Evolutionary conservation across 2,888 invertebrate genomes (phyloP).

Genomic region (Sarcophaga subvicina): DNA sequence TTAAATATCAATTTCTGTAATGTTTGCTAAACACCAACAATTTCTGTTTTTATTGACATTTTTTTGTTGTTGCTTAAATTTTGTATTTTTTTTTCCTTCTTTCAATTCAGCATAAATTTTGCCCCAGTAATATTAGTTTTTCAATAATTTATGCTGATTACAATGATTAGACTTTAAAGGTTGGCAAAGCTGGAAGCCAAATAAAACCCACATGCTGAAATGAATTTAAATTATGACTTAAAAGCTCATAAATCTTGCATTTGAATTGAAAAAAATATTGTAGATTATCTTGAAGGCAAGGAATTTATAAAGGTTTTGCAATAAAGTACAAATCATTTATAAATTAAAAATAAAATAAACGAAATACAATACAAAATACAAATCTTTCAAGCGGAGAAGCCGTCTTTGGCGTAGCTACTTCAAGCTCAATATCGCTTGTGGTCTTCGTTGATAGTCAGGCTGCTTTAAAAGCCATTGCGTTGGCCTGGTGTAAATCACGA

Average conservation of each 20-base stretch:
- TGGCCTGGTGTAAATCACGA: too few species aligned
- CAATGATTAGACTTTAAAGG: constrained; percentile 42
- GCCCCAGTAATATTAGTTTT: constrained; percentile 31
- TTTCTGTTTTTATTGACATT: background rate
- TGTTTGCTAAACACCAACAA: constrained; percentile 40
- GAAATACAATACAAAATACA: background rate
- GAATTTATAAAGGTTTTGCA: background rate
- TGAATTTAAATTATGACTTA: constrained; percentile 23
- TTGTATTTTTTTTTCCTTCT: background rate
- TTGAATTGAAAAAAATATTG: background rate
- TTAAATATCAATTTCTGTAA: constrained; percentile 68
- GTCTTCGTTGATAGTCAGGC: too few species aligned
- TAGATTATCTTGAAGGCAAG: background rate
- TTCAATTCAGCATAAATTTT: constrained; percentile 63
- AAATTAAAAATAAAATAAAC: too few species aligned
- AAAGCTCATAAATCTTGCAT: background rate
- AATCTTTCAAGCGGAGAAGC: too few species aligned
- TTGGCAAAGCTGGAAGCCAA: constrained; percentile 9
- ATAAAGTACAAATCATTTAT: background rate
- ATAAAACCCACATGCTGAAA: background rate
- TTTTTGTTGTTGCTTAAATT: too few species aligned
- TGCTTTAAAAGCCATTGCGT: too few species aligned
- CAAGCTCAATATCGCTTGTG: too few species aligned
- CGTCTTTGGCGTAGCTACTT: too few species aligned
- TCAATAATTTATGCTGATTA: constrained; percentile 57